Evolutionary conservation across 2,888 invertebrate genomes (phyloP).

Genomic region (Periphyllus acericola): DNA sequence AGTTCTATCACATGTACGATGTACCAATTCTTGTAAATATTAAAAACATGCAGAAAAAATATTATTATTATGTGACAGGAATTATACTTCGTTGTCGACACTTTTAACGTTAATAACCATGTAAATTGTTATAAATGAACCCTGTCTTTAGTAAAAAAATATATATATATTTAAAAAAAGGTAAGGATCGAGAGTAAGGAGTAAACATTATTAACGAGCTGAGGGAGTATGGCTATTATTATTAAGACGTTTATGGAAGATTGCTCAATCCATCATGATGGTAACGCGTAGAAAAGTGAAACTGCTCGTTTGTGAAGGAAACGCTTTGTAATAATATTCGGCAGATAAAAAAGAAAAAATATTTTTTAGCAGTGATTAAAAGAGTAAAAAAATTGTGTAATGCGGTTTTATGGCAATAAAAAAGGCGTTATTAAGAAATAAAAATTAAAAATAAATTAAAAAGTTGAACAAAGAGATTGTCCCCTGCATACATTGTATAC

Average conservation of each 20-base stretch:
- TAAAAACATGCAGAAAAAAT: neutral
- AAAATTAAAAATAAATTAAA: conserved; percentile 38
- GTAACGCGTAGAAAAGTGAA: conserved; percentile 54
- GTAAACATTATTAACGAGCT: conserved; percentile 56
- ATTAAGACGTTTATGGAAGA: conserved; percentile 58
- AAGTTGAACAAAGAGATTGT: conserved; percentile 49
- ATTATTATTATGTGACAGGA: conserved; percentile 7
- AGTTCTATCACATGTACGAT: neutral
- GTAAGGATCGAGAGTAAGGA: conserved; percentile 8
- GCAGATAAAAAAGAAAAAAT: neutral
- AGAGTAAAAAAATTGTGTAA: conserved; percentile 8
- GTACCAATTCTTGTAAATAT: neutral
- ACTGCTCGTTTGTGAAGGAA: conserved; percentile 36
- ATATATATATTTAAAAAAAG: neutral
- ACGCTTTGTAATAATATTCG: conserved; percentile 47
- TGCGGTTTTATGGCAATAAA: conserved; percentile 17
- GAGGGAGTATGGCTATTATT: conserved; percentile 56
- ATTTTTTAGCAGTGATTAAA: conserved; percentile 31
- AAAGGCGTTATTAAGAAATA: conserved; percentile 49
- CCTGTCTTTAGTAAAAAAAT: conserved; percentile 17
- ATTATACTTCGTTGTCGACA: conserved; percentile 37
- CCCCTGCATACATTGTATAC: conserved; percentile 41
- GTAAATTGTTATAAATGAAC: conserved; percentile 60
- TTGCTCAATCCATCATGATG: conserved; percentile 56
- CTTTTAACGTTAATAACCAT: conserved; percentile 43